Conservation (phyloP, 1,140 invertebrate species). For the Bactericera cockerelli region DNA sequence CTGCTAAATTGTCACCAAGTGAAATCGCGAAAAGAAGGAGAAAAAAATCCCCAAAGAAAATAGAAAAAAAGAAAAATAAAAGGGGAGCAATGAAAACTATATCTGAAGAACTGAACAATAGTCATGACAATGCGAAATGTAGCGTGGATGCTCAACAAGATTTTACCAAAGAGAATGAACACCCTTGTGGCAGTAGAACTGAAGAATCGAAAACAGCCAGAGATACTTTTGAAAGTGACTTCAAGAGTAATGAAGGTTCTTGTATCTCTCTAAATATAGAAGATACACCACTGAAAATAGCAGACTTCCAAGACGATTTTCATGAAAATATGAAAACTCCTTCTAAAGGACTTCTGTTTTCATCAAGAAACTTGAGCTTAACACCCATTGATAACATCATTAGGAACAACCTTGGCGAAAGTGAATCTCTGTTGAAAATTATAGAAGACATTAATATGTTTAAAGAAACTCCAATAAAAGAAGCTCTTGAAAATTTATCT, state of each 20-base stretch:
- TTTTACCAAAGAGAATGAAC: too few species aligned
- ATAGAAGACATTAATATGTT: conserved; percentile 4
- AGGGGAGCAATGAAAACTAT: background rate
- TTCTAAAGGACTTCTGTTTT: background rate
- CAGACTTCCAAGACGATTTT: background rate
- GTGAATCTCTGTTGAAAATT: conserved; percentile 1
- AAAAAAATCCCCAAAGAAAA: background rate
- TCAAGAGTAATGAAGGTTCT: conserved; percentile 3
- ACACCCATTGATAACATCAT: conserved; percentile 4
- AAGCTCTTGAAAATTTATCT: background rate
- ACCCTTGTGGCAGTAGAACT: too few species aligned
- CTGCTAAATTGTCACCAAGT: background rate
- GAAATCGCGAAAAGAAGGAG: background rate
- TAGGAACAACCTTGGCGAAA: background rate
- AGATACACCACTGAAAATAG: background rate
- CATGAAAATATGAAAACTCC: background rate
- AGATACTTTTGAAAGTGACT: background rate
- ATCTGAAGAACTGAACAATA: background rate
- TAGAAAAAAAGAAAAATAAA: background rate
- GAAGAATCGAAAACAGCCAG: too few species aligned
- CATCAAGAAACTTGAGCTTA: background rate
- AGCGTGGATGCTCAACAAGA: too few species aligned
- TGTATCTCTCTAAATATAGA: background rate
- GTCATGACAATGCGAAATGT: too few species aligned
- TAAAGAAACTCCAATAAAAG: background rate